A percentile compares a stretch with the other conserved stretches of the same genome.
These are phyloP conservation scores for Pararge aegeria DNA, from an alignment of 1,140 invertebrate species.

Conservation along the genomic window DNA sequence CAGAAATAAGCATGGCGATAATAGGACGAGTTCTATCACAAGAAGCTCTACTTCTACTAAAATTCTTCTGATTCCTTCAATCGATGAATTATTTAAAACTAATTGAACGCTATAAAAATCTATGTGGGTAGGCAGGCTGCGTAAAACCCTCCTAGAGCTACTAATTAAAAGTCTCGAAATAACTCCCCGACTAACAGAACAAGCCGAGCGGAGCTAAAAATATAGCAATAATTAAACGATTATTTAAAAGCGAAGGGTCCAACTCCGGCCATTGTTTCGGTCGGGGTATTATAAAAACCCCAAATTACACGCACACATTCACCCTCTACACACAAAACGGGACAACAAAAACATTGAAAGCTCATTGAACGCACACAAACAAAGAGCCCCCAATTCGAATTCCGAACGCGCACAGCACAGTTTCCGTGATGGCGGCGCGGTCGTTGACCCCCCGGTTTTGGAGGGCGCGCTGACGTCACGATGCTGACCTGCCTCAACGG, in stretches of 20 bases:
- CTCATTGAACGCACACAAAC: slow-evolving; percentile 50
- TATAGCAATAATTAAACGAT: slow-evolving; percentile 35
- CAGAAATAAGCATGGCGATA: too few relatives aligned
- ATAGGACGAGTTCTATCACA: too few relatives aligned
- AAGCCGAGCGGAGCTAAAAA: slow-evolving; percentile 14
- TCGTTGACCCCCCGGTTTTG: slow-evolving; percentile 68
- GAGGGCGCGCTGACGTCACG: slow-evolving; percentile 75
- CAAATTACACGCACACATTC: slow-evolving; percentile 34
- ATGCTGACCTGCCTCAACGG: slow-evolving; percentile 63
- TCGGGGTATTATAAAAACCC: slow-evolving; percentile 34
- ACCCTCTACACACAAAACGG: neutral
- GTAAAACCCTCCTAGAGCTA: too few relatives aligned
- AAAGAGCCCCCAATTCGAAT: slow-evolving; percentile 71
- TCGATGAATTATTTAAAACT: too few relatives aligned
- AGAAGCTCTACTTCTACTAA: too few relatives aligned
- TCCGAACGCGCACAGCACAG: slow-evolving; percentile 71
- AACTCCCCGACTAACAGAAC: neutral
- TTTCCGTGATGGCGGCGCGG: slow-evolving; percentile 72
- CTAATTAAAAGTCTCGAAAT: neutral
- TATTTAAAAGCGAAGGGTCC: slow-evolving; percentile 29
- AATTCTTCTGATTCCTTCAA: too few relatives aligned
- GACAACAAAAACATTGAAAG: slow-evolving; percentile 25
- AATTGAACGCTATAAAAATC: too few relatives aligned
- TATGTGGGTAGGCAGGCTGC: too few relatives aligned
- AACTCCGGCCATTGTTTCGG: slow-evolving; percentile 25